Conservation (phyloP, 2,797 vertebrate species). For the Acanthurus lineatus region DNA sequence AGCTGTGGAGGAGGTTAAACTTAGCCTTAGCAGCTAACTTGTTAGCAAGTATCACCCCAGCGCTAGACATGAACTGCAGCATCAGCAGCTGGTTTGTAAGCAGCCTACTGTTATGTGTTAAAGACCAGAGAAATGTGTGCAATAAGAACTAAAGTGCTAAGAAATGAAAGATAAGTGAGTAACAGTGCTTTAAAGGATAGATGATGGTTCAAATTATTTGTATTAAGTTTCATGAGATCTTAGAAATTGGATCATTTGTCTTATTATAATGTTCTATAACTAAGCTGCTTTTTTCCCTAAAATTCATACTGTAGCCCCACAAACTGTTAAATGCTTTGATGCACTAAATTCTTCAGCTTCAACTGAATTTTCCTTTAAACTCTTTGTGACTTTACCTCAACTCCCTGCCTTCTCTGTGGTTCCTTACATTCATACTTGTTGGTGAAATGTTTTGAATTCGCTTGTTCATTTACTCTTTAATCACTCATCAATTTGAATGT, state of each 20-base stretch:
- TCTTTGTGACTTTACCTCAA: neutral
- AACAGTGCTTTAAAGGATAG: too few relatives aligned
- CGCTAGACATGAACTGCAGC: slow-evolving; percentile 32
- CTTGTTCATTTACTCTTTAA: neutral
- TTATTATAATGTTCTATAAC: too few relatives aligned
- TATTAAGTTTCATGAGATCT: too few relatives aligned
- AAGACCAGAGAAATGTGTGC: too few relatives aligned
- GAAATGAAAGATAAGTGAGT: too few relatives aligned
- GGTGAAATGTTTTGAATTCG: neutral
- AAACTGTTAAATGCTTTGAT: neutral
- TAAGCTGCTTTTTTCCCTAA: neutral
- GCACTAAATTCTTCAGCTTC: neutral
- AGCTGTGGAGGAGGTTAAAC: slow-evolving; percentile 86
- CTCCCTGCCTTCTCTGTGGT: neutral
- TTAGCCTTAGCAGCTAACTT: slow-evolving; percentile 77
- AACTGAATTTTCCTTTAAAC: neutral
- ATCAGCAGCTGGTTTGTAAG: slow-evolving; percentile 20
- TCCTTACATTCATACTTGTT: neutral
- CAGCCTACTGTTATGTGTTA: neutral
- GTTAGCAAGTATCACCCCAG: slow-evolving; percentile 70
- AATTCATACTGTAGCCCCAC: neutral
- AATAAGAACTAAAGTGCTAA: too few relatives aligned
- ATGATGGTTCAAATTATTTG: too few relatives aligned
- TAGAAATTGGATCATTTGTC: neutral
- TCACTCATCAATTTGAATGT: slow-evolving; percentile 6